phyloP scores from a whole-genome alignment of 2,797 vertebrate genomes.

The Coregonus sp. region DNA sequence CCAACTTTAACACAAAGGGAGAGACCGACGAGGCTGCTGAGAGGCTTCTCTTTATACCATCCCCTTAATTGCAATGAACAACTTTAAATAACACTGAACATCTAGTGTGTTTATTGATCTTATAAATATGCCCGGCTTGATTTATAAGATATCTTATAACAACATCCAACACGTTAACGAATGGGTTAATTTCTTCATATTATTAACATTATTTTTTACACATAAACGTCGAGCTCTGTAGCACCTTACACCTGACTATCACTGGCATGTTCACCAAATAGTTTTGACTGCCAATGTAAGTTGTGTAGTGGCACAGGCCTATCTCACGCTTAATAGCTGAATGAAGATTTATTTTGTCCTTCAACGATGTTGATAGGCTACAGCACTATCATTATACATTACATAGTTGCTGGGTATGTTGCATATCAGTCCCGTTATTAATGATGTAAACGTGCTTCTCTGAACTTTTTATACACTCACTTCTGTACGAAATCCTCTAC shows the following conservation, averaged over 20 bases:
- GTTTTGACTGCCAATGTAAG: neutral
- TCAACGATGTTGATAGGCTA: conserved; percentile 51
- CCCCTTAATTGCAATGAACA: neutral
- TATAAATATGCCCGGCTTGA: neutral
- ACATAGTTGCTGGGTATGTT: neutral
- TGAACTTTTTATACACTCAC: neutral
- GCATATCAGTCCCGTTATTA: neutral
- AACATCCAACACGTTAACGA: neutral
- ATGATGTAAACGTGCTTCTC: neutral
- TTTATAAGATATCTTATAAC: neutral
- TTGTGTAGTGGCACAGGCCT: neutral
- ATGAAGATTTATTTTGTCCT: conserved; percentile 67
- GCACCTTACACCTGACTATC: conserved; percentile 57
- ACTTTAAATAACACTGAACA: too few species aligned
- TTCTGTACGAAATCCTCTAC: conserved; percentile 27
- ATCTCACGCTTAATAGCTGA: conserved; percentile 38
- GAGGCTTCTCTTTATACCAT: conserved; percentile 46
- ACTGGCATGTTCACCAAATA: conserved; percentile 21
- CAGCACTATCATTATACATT: neutral
- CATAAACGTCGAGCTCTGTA: conserved; percentile 50
- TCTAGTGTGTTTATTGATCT: neutral
- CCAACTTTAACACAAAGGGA: conserved; percentile 80
- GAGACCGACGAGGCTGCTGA: conserved; percentile 48
- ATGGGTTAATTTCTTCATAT: neutral
- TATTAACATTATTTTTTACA: neutral